Base-by-base conservation (phyloP, 2,797 vertebrate genomes). In the Xiphophorus birchmanni region DNA sequence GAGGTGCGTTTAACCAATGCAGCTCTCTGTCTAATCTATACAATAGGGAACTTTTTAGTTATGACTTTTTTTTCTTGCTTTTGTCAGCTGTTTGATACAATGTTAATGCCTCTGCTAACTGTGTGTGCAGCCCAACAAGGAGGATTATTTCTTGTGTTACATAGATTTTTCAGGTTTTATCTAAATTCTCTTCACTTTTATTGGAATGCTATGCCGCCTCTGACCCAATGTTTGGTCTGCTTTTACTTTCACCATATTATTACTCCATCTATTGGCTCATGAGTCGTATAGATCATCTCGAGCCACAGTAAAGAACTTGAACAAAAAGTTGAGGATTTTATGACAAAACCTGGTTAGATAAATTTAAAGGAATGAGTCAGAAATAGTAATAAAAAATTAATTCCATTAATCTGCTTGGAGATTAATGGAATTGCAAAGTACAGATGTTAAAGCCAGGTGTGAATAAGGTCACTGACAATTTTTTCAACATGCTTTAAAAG, bases 1-100 rank as follows among this genome's bases (percentile, higher is more conserved):
- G 96, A 95, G 95, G 95, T n/a, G 3, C 69, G 83, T 90, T 77
- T 78, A 82, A 81, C 78, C 56, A 58, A 52, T 42, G 40, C 35
- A 73, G 47, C 82, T 74, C 65, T 72, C 60, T 47, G 50, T 82
- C 71, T 84, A 35, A 86, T 88, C 84, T 52, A 80, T 84, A 54
- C 52, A 74, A 35, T 67, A 67, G 42, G 11, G 11, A 71, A 44
- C 11, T 45, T n/a, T 71, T 15, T 71, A 45, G 11, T n/a, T 71
- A 15, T 44, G 23, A 45, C 32, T 71, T 2, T 60, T 9, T 50
- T n/a, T 74, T 69, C 17, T 74, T 69, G 52, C 50, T 69, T 3
- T 75, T 83, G 65, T 76, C 10, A 44, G 75, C 35, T n/a, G 13
- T 67, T 71, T 40, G 29, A 73, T 4, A 29, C 12, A 17, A 73